phyloP scores from a whole-genome alignment of 2,797 vertebrate species.

The Notoglanidium macrostoma region DNA sequence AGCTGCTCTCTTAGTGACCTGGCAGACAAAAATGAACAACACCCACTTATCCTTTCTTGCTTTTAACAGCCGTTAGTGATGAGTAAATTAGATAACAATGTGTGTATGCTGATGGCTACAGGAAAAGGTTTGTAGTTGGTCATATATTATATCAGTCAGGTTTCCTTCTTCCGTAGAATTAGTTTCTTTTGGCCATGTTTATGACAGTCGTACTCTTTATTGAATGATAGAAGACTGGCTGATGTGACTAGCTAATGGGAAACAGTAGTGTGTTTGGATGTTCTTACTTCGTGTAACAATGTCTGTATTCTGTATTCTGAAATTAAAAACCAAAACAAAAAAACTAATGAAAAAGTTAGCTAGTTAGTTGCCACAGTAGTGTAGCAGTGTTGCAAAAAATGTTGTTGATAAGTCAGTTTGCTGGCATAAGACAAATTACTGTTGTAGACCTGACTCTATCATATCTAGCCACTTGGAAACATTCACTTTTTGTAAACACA shows the following conservation, averaged over 20 bases:
- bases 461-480: background rate
- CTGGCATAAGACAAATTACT: background rate
- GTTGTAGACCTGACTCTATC: background rate
- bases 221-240: background rate
- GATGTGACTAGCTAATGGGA: background rate
- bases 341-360: background rate
- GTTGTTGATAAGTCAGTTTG: background rate
- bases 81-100: background rate
- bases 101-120: background rate
- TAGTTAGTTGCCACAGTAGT: background rate
- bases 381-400: background rate
- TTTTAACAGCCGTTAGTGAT: background rate
- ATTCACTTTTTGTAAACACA: background rate
- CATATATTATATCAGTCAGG: background rate
- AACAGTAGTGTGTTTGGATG: background rate
- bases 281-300: background rate
- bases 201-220: background rate
- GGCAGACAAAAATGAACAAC: constrained; percentile 76
- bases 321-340: background rate
- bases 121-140: background rate
- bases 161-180: background rate
- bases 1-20: constrained; percentile 63
- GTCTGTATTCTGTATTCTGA: too few species aligned
- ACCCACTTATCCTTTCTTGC: too few species aligned
- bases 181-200: background rate